phyloP scores from a whole-genome alignment of 1,140 invertebrate species.

The Batillaria attramentaria region DNA sequence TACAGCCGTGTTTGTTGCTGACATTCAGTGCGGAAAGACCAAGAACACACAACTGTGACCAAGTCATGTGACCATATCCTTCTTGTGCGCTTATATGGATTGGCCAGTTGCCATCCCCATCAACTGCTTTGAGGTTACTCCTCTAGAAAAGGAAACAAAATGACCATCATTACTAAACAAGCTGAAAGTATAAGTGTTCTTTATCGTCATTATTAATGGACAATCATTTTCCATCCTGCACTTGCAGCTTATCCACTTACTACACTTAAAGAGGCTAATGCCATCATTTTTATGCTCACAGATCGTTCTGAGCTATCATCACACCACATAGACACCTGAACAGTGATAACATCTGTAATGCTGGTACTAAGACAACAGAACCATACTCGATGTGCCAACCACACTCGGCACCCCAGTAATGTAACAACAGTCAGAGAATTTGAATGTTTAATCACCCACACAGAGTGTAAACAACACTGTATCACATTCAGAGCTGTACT shows the following conservation, averaged over 20 bases:
- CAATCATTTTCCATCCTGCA: not conserved
- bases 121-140: conserved; percentile 50
- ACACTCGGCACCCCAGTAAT: no score
- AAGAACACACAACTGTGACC: conserved; percentile 53
- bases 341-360: no score
- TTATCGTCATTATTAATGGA: not conserved
- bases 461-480: no score
- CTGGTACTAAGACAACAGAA: no score
- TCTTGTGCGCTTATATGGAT: conserved; percentile 60
- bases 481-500: no score
- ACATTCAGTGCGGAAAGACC: conserved; percentile 48
- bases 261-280: not conserved
- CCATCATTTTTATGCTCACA: no score
- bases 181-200: not conserved
- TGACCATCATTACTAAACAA: not conserved
- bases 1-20: conserved; percentile 57
- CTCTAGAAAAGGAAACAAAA: conserved; percentile 47
- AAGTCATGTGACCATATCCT: conserved; percentile 57
- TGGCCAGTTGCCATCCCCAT: conserved; percentile 59
- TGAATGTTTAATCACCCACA: no score
- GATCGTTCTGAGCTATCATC: no score
- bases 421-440: no score
- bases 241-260: not conserved
- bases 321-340: no score
- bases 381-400: no score